Percentiles rank a stretch among this genome's conserved stretches.
Conservation (phyloP, 2,888 invertebrate genomes). For the Mesodorylaimus sp. region DNA sequence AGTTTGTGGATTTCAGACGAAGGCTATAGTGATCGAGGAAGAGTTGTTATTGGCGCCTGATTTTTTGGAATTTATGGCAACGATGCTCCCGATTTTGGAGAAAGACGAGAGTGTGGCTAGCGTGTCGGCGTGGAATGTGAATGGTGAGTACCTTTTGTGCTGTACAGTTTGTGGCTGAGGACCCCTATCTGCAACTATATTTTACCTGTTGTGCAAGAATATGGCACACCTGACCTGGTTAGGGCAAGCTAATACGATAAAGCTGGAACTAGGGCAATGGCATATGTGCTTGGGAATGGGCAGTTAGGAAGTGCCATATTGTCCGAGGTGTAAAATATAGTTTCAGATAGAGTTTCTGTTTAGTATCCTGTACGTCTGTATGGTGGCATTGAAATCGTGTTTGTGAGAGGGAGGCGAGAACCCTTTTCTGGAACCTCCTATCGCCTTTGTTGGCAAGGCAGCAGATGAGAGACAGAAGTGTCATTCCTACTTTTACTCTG, state of each 20-base stretch:
- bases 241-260: neutral
- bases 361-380: too few relatives aligned
- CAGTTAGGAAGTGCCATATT: too few relatives aligned
- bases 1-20: slow-evolving; percentile 24
- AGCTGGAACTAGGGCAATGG: too few relatives aligned
- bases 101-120: slow-evolving; percentile 32
- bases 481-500: too few relatives aligned
- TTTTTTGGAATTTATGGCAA: slow-evolving; percentile 36
- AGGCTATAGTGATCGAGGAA: slow-evolving; percentile 37
- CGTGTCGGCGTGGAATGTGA: slow-evolving; percentile 36
- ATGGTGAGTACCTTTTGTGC: slow-evolving; percentile 24
- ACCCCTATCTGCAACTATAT: neutral
- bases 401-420: too few relatives aligned
- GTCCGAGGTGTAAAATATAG: too few relatives aligned
- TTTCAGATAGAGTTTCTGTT: too few relatives aligned
- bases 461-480: too few relatives aligned
- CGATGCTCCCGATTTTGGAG: slow-evolving; percentile 31
- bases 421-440: too few relatives aligned
- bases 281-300: too few relatives aligned
- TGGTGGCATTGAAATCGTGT: too few relatives aligned
- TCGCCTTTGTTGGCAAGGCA: too few relatives aligned
- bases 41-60: slow-evolving; percentile 37
- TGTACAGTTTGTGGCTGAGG: neutral
- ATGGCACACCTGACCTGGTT: neutral
- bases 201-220: neutral